These are phyloP conservation scores for Abrostola tripartita DNA, from an alignment of 2,888 invertebrate species.

Conservation along the genomic window DNA sequence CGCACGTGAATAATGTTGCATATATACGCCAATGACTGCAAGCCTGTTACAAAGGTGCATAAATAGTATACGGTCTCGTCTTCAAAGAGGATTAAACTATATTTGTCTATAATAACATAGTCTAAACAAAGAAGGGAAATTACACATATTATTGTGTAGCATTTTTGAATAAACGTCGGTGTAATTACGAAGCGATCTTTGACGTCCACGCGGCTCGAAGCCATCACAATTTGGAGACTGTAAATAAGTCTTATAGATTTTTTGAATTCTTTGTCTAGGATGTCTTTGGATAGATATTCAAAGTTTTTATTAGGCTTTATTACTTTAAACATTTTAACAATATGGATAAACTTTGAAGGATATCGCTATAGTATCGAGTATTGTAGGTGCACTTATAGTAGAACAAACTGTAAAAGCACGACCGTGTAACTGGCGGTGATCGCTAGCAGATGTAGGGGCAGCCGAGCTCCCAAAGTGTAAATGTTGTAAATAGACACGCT, in stretches of 20 bases:
- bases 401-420: slow-evolving; percentile 72
- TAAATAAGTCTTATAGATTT: slow-evolving; percentile 61
- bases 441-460: slow-evolving; percentile 68
- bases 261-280: slow-evolving; percentile 67
- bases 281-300: slow-evolving; percentile 71
- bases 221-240: slow-evolving; percentile 63
- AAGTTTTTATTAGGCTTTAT: slow-evolving; percentile 32
- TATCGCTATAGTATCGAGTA: no score
- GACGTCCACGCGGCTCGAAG: slow-evolving; percentile 67
- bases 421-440: slow-evolving; percentile 74
- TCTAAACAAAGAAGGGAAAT: slow-evolving; percentile 40
- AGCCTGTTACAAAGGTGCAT: slow-evolving; percentile 37
- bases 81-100: slow-evolving; percentile 34
- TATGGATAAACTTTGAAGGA: neutral
- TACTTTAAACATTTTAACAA: slow-evolving; percentile 14
- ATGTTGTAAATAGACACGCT: slow-evolving; percentile 70
- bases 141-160: slow-evolving; percentile 59
- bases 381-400: slow-evolving; percentile 51
- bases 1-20: slow-evolving; percentile 65
- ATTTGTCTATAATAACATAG: slow-evolving; percentile 29
- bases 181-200: slow-evolving; percentile 66
- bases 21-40: slow-evolving; percentile 54
- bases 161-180: slow-evolving; percentile 68
- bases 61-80: slow-evolving; percentile 45
- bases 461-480: slow-evolving; percentile 62